Conservation (phyloP, 2,113 vertebrate genomes). For the Synodontis membranacea region DNA sequence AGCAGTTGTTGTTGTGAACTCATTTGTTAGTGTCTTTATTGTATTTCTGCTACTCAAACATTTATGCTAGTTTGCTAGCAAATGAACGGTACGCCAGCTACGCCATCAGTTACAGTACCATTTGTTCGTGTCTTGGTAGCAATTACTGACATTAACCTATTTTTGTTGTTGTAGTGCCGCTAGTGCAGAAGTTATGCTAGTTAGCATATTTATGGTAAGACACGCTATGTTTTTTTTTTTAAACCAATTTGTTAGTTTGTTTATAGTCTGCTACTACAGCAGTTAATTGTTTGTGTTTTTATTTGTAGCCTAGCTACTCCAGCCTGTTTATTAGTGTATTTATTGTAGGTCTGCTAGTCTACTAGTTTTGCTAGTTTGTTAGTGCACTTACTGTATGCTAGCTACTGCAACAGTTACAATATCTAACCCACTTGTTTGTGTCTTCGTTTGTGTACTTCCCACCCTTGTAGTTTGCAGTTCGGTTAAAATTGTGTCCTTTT, state of each 20-base stretch:
- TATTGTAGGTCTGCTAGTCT: neutral
- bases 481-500: neutral
- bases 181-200: too few relatives aligned
- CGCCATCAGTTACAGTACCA: neutral
- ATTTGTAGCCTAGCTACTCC: neutral
- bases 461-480: neutral
- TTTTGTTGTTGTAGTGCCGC: too few relatives aligned
- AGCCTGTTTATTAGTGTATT: neutral
- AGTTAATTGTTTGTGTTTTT: too few relatives aligned
- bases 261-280: too few relatives aligned
- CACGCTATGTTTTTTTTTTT: too few relatives aligned
- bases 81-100: neutral
- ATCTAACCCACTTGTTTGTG: too few relatives aligned
- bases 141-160: too few relatives aligned
- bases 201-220: too few relatives aligned
- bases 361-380: neutral
- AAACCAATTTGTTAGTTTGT: too few relatives aligned
- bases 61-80: neutral
- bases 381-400: neutral
- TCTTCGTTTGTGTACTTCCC: neutral
- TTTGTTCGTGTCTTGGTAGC: too few relatives aligned
- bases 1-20: neutral
- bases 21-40: neutral
- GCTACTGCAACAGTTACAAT: neutral
- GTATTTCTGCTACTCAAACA: neutral